These are phyloP conservation scores for Bos javanicus DNA, from an alignment of 2,113 vertebrate species.

Conservation along the genomic window DNA sequence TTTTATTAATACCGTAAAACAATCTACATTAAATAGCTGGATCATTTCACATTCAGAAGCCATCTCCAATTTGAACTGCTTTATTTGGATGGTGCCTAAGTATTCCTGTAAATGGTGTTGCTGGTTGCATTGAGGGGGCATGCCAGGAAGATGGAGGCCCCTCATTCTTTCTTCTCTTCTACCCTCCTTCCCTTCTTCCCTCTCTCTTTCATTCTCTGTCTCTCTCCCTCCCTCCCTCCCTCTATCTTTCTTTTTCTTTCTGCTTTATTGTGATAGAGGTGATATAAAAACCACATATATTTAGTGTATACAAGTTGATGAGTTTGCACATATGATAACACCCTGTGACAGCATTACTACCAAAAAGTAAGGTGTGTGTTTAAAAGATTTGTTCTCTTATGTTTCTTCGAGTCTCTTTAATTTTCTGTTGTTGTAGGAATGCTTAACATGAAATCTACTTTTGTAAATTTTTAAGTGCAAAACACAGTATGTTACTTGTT, in stretches of 20 bases:
- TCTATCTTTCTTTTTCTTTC: background rate
- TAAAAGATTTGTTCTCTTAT: background rate
- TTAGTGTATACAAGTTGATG: background rate
- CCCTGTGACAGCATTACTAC: background rate
- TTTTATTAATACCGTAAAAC: conserved; percentile 60
- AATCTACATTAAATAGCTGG: conserved; percentile 21
- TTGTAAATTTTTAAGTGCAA: background rate
- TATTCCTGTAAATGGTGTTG: conserved; percentile 27
- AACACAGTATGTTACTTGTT: background rate
- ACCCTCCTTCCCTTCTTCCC: background rate
- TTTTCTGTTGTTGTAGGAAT: background rate
- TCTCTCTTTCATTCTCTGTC: background rate
- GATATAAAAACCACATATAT: background rate
- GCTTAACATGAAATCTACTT: background rate
- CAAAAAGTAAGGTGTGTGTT: background rate
- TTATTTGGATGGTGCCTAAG: background rate
- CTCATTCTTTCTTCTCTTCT: background rate
- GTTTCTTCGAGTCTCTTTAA: background rate
- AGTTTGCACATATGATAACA: background rate
- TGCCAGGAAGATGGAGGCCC: background rate
- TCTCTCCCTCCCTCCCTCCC: background rate
- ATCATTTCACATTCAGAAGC: conserved; percentile 52
- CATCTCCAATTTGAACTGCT: background rate
- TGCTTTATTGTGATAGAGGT: background rate
- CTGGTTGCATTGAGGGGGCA: background rate